Conservation (phyloP, 1,140 invertebrate species). For the Thaumetopoea pityocampa region DNA sequence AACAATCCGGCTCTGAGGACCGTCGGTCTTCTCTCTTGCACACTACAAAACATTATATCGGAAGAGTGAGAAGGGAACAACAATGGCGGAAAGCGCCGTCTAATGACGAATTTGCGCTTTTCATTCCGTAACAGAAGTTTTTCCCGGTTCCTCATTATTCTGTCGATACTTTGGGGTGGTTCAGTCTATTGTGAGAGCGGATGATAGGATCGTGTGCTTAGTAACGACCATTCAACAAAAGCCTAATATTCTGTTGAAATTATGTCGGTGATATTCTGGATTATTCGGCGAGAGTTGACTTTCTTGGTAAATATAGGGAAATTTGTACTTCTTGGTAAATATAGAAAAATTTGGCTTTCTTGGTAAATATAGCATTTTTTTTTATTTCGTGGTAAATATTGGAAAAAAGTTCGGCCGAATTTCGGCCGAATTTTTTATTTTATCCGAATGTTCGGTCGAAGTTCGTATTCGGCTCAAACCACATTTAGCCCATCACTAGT, state of each 20-base stretch:
- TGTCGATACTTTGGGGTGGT: conserved; percentile 63
- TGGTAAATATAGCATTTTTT: too few relatives aligned
- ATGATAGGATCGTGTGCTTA: conserved; percentile 58
- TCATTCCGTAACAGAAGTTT: conserved; percentile 75
- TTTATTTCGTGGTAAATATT: too few relatives aligned
- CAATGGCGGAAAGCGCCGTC: conserved; percentile 70
- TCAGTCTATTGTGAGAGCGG: conserved; percentile 42
- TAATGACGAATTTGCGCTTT: conserved; percentile 76
- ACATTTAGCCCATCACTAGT: too few relatives aligned
- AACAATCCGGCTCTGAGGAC: conserved; percentile 71
- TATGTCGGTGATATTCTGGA: conserved; percentile 9
- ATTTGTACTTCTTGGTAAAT: too few relatives aligned
- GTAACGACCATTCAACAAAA: conserved; percentile 27
- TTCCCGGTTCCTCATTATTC: conserved; percentile 73
- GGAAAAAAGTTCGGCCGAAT: too few relatives aligned
- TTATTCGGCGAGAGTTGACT: conserved; percentile 7
- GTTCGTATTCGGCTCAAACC: too few relatives aligned
- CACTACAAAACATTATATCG: conserved; percentile 20
- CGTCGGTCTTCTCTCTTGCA: conserved; percentile 52
- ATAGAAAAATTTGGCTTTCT: too few relatives aligned
- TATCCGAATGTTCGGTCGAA: too few relatives aligned
- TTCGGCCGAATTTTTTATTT: too few relatives aligned
- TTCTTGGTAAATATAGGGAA: too few relatives aligned
- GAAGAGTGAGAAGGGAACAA: conserved; percentile 47
- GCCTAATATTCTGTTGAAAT: conserved; percentile 25